These are phyloP conservation scores for Aphrophora alni DNA, from an alignment of 2,888 invertebrate species.

Conservation along the genomic window DNA sequence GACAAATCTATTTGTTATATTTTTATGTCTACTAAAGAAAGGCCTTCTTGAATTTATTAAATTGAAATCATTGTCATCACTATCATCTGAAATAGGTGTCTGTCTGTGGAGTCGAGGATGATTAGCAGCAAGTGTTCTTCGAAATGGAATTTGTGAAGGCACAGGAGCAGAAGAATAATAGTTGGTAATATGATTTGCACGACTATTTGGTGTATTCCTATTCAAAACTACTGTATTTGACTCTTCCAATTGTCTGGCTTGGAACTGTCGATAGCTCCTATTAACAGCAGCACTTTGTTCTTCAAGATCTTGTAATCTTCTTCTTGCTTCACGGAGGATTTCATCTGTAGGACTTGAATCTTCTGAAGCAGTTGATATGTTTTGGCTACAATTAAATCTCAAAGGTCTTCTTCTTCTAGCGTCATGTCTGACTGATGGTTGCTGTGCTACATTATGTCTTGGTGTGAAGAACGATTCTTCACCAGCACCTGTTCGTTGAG, in stretches of 20 bases:
- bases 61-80: not conserved
- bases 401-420: conserved; percentile 18
- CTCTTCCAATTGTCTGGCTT: conserved; percentile 13
- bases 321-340: conserved; percentile 62
- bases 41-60: not conserved
- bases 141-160: not conserved
- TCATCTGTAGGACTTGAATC: conserved; percentile 59
- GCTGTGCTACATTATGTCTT: conserved; percentile 10
- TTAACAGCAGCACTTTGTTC: conserved; percentile 67
- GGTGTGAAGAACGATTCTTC: conserved; percentile 29
- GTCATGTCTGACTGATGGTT: conserved; percentile 7
- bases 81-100: not conserved
- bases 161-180: not conserved
- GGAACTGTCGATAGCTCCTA: conserved; percentile 60
- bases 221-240: not conserved
- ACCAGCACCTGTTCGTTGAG: conserved; percentile 22
- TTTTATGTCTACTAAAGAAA: not conserved
- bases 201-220: not conserved
- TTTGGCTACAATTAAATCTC: conserved; percentile 48
- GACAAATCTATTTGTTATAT: not conserved
- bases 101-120: not conserved
- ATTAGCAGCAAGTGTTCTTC: not conserved
- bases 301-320: conserved; percentile 63
- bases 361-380: conserved; percentile 44
- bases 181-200: not conserved